Evolutionary conservation across 2,888 invertebrate genomes (phyloP), one percentile per base, ranked within the genome.

Genomic region (Eretmocerus hayati): DNA sequence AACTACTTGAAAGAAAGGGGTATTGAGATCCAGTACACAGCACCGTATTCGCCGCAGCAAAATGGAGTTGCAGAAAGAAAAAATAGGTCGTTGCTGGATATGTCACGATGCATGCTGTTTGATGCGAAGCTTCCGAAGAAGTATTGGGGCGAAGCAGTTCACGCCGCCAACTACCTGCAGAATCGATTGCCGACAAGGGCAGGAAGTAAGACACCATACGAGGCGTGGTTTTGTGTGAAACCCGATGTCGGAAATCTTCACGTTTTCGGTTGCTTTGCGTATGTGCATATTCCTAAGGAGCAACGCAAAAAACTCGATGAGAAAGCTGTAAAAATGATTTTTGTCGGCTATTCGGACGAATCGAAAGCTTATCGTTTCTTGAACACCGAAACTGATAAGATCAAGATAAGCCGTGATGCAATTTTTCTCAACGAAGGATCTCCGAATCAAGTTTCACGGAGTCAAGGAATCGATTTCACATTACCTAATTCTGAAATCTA

Each of bases 51-150:
- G 21, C 36, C 45, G 1, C 49, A 22, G 46, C 36, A 55, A 52
- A 36, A 56, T 33, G 58, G 58, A 5, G 48, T 56, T 1, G 56
- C 59, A 1, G 58, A 59, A 35, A 40, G 58, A n/a, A 58, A 59
- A 21, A 62, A 60, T 26, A 42, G 59, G 33, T 49, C 52, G 6
- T 31, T 60, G 2, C 23, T 58, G 6, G 58, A 55, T 50, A 56
- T 53, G 33, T 48, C 56, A 16, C 48, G 58, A 42, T 57, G 56
- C 8, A 54, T 61, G 52, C 23, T 60, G 4, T 35, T 56, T 6
- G 58, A 62, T 33, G 54, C 58, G 4, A 26, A 40, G 18, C 35
- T 57, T 11, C 30, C 22, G 6, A 53, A 56, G 11, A 54, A 48
- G 23, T 61, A 57, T 26, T 60, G 59, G 58, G 56, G 35, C 19